Evolutionary conservation across 2,113 vertebrate genomes (phyloP).

Genomic region (Aegithalos caudatus): DNA sequence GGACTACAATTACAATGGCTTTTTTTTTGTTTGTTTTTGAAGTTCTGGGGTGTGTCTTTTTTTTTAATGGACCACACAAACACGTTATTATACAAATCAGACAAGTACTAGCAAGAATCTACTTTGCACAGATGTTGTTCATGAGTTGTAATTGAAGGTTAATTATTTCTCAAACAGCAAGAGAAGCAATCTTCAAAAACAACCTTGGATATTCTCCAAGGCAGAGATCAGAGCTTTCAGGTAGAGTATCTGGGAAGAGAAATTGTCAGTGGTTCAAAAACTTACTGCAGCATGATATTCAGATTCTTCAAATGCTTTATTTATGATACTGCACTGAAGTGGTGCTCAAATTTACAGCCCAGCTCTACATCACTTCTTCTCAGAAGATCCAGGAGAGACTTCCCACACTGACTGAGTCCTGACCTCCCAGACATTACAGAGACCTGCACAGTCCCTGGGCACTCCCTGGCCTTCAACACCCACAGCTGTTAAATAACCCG

Average conservation of each 20-base stretch:
- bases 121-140: neutral
- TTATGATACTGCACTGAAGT: neutral
- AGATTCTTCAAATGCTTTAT: neutral
- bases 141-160: neutral
- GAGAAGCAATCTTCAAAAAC: neutral
- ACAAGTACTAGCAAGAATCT: conserved; percentile 4
- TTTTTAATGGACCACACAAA: neutral
- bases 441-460: neutral
- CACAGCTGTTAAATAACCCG: neutral
- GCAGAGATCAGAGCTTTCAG: neutral
- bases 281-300: neutral
- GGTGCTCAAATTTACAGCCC: neutral
- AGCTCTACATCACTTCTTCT: neutral
- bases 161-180: neutral
- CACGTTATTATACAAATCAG: neutral
- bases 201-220: neutral
- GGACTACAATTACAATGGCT: neutral
- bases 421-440: neutral
- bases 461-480: neutral
- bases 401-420: neutral
- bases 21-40: neutral
- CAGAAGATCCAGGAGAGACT: neutral
- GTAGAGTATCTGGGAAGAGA: neutral
- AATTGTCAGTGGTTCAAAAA: neutral
- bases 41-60: neutral